Base-by-base conservation (phyloP, 2,113 vertebrate genomes). In the Odobenus rosmarus region DNA sequence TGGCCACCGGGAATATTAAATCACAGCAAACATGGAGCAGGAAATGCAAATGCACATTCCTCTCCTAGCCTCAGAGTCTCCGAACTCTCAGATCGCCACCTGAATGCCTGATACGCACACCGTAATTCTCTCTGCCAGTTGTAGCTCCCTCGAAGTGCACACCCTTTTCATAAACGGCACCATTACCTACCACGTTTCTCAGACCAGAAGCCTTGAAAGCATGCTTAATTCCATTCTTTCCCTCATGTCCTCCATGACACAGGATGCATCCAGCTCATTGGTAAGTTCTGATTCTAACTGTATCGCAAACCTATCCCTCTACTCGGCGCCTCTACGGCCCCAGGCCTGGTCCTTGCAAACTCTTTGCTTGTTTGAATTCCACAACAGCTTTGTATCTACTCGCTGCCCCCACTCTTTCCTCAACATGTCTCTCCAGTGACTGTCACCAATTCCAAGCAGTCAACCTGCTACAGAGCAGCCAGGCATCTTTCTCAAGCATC, bases 321-420 rank as follows among this genome's bases (percentile, higher is more conserved):
- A 28, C 24, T 72, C 31, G 28, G 15, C 1, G 0, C 5, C 39
- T n/a, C 33, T 13, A 9, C 13, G 26, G 3, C 23, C 13, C 11
- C 26, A 67, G 11, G 10, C 31, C 6, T 28, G 1, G 39, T 71
- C 42, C 61, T 79, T 14, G 23, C 23, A 82, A 46, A 28, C 28
- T 42, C 10, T 23, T 33, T 6, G 59, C 11, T 42, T 55, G 5
- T 64, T 85, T 62, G n/a, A 39, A 15, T 28, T 59, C 71, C 59
- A 53, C 33, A 53, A 3, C 2, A 72, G 15, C 53, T 80, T 72
- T 26, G 23, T 71, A 36, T 9, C 31, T 76, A 31, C 19, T n/a
- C 53, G 82, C 8, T 88, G 5, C 0, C 59, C 57, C 57, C 7
- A 26, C 21, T 1, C 19, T 28, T 69, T 42, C 8, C 7, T 26